Conservation (phyloP, 1,140 invertebrate species). For the Neuroterus valhalla region DNA sequence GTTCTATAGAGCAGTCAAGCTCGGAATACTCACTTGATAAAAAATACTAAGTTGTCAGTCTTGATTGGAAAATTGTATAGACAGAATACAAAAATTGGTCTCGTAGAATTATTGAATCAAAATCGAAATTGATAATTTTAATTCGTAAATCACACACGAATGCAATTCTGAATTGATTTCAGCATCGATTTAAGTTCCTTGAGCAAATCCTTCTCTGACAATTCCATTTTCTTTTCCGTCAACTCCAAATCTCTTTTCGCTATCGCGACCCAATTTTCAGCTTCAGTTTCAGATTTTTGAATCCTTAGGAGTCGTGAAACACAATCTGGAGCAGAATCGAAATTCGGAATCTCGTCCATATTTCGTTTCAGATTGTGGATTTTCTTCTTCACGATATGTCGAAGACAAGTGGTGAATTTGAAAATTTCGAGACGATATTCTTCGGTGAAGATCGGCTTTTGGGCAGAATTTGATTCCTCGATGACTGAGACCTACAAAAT, state of each 20-base stretch:
- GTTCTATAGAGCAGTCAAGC: too few species aligned
- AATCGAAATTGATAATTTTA: too few species aligned
- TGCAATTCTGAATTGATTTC: constrained; percentile 56
- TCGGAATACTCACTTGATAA: too few species aligned
- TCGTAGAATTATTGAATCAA: too few species aligned
- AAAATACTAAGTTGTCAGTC: too few species aligned
- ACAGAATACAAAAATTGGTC: too few species aligned
- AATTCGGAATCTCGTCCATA: neutral
- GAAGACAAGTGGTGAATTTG: constrained; percentile 57
- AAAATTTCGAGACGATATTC: constrained; percentile 52
- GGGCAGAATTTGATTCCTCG: constrained; percentile 50
- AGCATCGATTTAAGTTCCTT: constrained; percentile 55
- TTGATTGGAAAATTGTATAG: too few species aligned
- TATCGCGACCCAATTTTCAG: constrained; percentile 45
- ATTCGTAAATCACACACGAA: constrained; percentile 56
- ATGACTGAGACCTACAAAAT: constrained; percentile 58
- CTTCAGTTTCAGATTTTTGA: constrained; percentile 42
- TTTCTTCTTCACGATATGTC: constrained; percentile 50
- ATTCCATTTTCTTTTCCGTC: constrained; percentile 41
- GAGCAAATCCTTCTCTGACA: constrained; percentile 44
- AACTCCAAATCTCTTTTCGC: constrained; percentile 35
- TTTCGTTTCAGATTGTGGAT: constrained; percentile 11
- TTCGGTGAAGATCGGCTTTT: neutral
- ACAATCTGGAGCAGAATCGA: constrained; percentile 36
- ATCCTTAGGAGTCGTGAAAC: constrained; percentile 53